Evolutionary conservation across 2,888 invertebrate species (phyloP).

Genomic region (Acronicta psi): DNA sequence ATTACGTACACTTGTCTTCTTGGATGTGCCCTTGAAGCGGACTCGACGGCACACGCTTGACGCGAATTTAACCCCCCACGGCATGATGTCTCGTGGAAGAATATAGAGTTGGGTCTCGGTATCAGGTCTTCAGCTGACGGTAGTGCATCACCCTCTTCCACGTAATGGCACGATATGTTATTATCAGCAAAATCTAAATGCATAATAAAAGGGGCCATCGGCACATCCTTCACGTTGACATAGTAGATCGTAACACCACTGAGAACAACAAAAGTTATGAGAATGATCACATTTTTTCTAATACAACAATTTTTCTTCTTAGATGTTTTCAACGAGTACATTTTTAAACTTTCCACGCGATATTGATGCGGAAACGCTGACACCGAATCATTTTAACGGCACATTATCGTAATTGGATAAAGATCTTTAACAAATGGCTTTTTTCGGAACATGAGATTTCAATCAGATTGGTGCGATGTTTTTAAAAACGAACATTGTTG

Average conservation of each 20-base stretch:
- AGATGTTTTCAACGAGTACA: slow-evolving; percentile 15
- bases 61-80: slow-evolving; percentile 84
- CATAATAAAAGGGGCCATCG: slow-evolving; percentile 2
- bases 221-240: slow-evolving; percentile 9
- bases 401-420: slow-evolving; percentile 23
- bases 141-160: slow-evolving; percentile 47
- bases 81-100: slow-evolving; percentile 92
- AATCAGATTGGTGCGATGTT: slow-evolving; percentile 17
- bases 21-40: slow-evolving; percentile 90
- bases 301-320: slow-evolving; percentile 17
- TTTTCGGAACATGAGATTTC: slow-evolving; percentile 29
- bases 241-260: slow-evolving; percentile 25
- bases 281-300: slow-evolving; percentile 12
- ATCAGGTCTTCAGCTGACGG: slow-evolving; percentile 55
- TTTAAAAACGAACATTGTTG: slow-evolving; percentile 6
- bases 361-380: slow-evolving; percentile 6
- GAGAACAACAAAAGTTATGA: slow-evolving; percentile 22
- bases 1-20: slow-evolving; percentile 87
- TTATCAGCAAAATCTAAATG: slow-evolving; percentile 5
- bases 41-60: slow-evolving; percentile 92
- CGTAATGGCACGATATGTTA: slow-evolving; percentile 40
- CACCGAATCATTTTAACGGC: slow-evolving; percentile 22
- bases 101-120: slow-evolving; percentile 85
- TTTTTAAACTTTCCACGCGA: slow-evolving; percentile 9
- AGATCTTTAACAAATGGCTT: slow-evolving; percentile 13